Percentiles rank a stretch among this genome's conserved stretches.
These are phyloP conservation scores for Ceratina japonica DNA, from an alignment of 1,140 invertebrate genomes.

Conservation along the genomic window DNA sequence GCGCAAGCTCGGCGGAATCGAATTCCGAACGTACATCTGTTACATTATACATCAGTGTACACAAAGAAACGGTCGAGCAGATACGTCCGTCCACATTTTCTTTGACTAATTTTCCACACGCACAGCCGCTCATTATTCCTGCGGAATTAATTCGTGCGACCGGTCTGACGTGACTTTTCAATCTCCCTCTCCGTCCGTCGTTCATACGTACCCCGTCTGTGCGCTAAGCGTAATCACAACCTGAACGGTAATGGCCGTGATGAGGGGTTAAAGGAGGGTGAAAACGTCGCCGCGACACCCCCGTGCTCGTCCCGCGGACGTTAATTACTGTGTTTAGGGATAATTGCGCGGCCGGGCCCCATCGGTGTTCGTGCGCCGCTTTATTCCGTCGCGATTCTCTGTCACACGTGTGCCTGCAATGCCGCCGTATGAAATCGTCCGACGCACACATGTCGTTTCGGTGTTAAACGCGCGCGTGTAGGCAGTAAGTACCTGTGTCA, in stretches of 20 bases:
- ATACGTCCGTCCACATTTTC: conserved; percentile 19
- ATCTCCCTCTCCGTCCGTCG: conserved; percentile 2
- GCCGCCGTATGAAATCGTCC: conserved; percentile 18
- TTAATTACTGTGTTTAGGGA: conserved; percentile 74
- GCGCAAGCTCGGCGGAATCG: not conserved
- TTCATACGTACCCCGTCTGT: not conserved
- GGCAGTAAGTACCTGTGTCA: conserved; percentile 18
- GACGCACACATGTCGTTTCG: not conserved
- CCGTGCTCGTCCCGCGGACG: conserved; percentile 60
- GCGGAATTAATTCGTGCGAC: conserved; percentile 54
- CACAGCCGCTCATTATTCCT: conserved; percentile 36
- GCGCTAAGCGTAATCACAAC: conserved; percentile 56
- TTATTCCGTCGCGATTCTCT: conserved; percentile 55
- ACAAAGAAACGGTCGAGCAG: not conserved
- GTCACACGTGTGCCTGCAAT: conserved; percentile 17
- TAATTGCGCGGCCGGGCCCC: conserved; percentile 61
- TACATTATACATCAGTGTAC: not conserved
- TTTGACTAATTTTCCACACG: conserved; percentile 27
- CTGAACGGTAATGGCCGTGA: conserved; percentile 61
- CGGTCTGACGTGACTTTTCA: conserved; percentile 39
- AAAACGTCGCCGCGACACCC: conserved; percentile 68
- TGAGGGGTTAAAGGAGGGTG: conserved; percentile 61
- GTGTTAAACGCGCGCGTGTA: conserved; percentile 8
- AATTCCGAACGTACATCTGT: not conserved
- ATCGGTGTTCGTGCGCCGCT: conserved; percentile 52